Percentiles rank a stretch among this genome's conserved stretches.
phyloP scores from a whole-genome alignment of 2,797 vertebrate species.

The Malurus splendens region DNA sequence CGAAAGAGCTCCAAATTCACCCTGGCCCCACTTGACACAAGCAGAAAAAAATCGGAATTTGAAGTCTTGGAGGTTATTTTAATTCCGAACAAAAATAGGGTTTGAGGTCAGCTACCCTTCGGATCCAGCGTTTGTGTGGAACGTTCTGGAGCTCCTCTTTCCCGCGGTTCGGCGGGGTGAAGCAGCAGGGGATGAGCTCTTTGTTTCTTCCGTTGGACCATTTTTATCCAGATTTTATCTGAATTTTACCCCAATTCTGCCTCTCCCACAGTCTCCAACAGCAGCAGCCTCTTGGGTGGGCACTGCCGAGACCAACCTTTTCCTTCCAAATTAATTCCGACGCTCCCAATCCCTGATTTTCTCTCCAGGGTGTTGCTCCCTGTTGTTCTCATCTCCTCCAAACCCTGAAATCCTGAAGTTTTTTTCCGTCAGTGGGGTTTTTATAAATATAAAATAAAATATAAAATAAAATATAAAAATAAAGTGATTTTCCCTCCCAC shows the following conservation, averaged over 20 bases:
- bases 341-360: accelerated
- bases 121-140: not conserved
- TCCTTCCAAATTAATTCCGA: not conserved
- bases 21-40: not conserved
- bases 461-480: too few relatives aligned
- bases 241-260: too few relatives aligned
- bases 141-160: not conserved
- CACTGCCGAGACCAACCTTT: not conserved
- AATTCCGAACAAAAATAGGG: not conserved
- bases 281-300: too few relatives aligned
- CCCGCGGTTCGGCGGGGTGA: not conserved
- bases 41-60: not conserved
- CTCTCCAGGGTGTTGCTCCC: not conserved
- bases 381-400: not conserved
- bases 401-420: not conserved
- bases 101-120: not conserved
- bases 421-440: not conserved
- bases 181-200: not conserved
- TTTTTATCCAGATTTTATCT: not conserved
- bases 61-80: not conserved
- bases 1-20: not conserved
- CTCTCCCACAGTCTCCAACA: too few relatives aligned
- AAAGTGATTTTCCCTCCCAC: accelerated
- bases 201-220: not conserved
- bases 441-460: too few relatives aligned